A percentile compares a stretch with the other conserved stretches of the same genome.
These are phyloP conservation scores for Loxodonta africana DNA, from an alignment of 2,113 vertebrate species.

Conservation along the genomic window DNA sequence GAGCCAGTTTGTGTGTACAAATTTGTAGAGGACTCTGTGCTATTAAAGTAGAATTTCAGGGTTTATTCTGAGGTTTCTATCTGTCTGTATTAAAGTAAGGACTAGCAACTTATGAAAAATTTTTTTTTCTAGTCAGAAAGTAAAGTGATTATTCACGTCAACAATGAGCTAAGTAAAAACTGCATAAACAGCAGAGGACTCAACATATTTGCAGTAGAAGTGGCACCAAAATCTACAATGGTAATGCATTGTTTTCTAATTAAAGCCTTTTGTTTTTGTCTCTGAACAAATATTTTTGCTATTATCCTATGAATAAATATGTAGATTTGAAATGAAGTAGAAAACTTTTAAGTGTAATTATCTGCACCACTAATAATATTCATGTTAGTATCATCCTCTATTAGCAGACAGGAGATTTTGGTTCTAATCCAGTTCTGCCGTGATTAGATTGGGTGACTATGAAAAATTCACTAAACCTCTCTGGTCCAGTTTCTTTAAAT, in stretches of 20 bases:
- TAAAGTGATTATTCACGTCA: slow-evolving; percentile 94
- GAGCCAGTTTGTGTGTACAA: not conserved
- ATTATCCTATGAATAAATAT: not conserved
- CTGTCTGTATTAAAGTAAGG: slow-evolving; percentile 46
- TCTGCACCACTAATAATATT: not conserved
- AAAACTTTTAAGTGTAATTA: not conserved
- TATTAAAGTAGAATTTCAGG: not conserved
- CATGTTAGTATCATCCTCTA: not conserved
- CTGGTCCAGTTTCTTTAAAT: not conserved
- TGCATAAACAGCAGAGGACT: slow-evolving; percentile 94
- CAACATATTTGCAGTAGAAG: slow-evolving; percentile 94
- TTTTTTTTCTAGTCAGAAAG: slow-evolving; percentile 91
- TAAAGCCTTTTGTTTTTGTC: slow-evolving; percentile 39
- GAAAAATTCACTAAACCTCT: not conserved
- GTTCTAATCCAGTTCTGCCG: slow-evolving; percentile 9
- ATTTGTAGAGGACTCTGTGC: not conserved
- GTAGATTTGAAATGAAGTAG: slow-evolving; percentile 20
- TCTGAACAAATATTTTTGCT: not conserved
- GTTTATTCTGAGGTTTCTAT: not conserved
- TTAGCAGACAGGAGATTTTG: not conserved
- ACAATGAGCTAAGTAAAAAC: slow-evolving; percentile 95
- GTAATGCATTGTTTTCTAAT: slow-evolving; percentile 84
- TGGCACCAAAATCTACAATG: slow-evolving; percentile 93
- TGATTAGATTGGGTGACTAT: not conserved
- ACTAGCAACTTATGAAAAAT: slow-evolving; percentile 60